Percentiles rank a stretch among this genome's conserved stretches.
Evolutionary conservation across 2,888 invertebrate genomes (phyloP).

Genomic region (Tachina lurida): DNA sequence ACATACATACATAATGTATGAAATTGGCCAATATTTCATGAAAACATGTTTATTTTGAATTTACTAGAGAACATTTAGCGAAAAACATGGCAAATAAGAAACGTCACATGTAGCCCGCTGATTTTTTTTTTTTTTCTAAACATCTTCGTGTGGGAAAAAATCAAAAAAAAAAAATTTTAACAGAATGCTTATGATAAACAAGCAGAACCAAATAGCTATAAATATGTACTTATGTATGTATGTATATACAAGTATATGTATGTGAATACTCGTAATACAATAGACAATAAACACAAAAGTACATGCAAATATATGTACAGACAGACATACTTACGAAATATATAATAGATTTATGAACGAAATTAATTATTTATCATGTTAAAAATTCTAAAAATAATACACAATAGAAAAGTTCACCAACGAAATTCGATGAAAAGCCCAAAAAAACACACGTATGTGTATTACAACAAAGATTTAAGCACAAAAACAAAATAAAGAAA

Average conservation of each 20-base stretch:
- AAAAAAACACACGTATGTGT: neutral
- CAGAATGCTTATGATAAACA: slow-evolving; percentile 45
- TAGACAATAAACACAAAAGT: slow-evolving; percentile 25
- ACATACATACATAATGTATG: neutral
- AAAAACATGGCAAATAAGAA: neutral
- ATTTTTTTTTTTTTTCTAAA: neutral
- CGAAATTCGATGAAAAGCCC: slow-evolving; percentile 9
- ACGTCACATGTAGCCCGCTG: neutral
- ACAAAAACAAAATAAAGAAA: neutral
- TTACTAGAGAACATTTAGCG: neutral
- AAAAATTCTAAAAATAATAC: slow-evolving; percentile 51
- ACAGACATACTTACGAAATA: neutral
- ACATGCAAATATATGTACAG: neutral
- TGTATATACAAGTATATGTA: too few species aligned
- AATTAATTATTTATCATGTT: slow-evolving; percentile 48
- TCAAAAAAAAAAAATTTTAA: neutral
- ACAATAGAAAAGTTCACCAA: slow-evolving; percentile 43
- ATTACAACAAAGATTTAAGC: neutral
- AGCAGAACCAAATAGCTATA: neutral
- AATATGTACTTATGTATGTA: too few species aligned
- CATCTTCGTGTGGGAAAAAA: slow-evolving; percentile 9
- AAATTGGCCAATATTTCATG: neutral
- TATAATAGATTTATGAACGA: slow-evolving; percentile 45
- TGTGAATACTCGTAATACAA: neutral
- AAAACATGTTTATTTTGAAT: neutral